These are phyloP conservation scores for Pteropus rufus DNA, from an alignment of 2,797 vertebrate genomes.

Conservation along the genomic window DNA sequence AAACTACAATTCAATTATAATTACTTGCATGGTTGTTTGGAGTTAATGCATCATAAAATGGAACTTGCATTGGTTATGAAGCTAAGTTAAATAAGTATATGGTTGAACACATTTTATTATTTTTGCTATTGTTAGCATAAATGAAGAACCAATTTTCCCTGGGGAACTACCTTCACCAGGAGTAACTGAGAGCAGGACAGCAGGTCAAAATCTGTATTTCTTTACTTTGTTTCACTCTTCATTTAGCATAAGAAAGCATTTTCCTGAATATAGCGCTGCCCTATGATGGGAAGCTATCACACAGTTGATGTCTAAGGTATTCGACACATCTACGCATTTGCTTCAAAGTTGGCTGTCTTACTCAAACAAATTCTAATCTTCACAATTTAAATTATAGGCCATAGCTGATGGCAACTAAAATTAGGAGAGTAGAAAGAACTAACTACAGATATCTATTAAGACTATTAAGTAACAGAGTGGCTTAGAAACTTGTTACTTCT, in stretches of 20 bases:
- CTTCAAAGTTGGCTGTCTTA: neutral
- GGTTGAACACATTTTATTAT: neutral
- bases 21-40: neutral
- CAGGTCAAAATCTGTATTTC: neutral
- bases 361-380: neutral
- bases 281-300: no score
- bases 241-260: neutral
- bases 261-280: neutral
- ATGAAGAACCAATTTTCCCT: neutral
- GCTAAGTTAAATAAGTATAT: neutral
- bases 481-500: neutral
- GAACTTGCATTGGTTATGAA: neutral
- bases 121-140: neutral
- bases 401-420: neutral
- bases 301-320: rapidly evolving
- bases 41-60: neutral
- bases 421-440: neutral
- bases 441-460: neutral
- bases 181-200: neutral
- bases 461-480: neutral
- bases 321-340: rapidly evolving
- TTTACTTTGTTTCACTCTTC: neutral
- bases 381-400: neutral
- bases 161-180: neutral
- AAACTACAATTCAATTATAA: neutral